Evolutionary conservation across 2,113 vertebrate species (phyloP).

Genomic region (Steatornis caripensis): DNA sequence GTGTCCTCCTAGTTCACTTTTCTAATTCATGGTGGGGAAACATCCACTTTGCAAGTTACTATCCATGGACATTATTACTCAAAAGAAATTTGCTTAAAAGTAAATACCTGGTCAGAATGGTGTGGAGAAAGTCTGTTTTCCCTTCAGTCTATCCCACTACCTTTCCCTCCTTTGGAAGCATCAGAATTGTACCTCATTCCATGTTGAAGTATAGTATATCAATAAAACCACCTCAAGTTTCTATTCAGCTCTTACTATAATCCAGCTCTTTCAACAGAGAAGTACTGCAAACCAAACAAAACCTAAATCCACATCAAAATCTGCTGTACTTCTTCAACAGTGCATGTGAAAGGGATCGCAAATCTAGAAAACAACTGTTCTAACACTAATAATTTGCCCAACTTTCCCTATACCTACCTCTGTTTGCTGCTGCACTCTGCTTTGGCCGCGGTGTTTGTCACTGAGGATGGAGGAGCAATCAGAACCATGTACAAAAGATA

Average conservation of each 20-base stretch:
- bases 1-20: not conserved
- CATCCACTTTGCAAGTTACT: not conserved
- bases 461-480: not conserved
- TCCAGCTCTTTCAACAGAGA: not conserved
- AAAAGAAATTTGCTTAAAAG: not conserved
- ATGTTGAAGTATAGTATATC: not conserved
- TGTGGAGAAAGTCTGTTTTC: not conserved
- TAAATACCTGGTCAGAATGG: not conserved
- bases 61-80: not conserved
- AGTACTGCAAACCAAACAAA: not conserved
- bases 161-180: not conserved
- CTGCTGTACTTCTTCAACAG: not conserved
- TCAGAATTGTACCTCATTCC: not conserved
- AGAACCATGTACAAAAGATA: not conserved
- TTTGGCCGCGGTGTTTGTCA: not conserved
- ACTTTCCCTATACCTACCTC: not conserved
- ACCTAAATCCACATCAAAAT: not conserved
- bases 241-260: not conserved
- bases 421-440: not conserved
- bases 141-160: not conserved
- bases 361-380: not conserved
- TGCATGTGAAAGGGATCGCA: not conserved
- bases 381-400: not conserved
- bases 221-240: not conserved
- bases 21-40: not conserved